Base-by-base conservation (phyloP, 2,888 invertebrate genomes). In the Phania funesta region DNA sequence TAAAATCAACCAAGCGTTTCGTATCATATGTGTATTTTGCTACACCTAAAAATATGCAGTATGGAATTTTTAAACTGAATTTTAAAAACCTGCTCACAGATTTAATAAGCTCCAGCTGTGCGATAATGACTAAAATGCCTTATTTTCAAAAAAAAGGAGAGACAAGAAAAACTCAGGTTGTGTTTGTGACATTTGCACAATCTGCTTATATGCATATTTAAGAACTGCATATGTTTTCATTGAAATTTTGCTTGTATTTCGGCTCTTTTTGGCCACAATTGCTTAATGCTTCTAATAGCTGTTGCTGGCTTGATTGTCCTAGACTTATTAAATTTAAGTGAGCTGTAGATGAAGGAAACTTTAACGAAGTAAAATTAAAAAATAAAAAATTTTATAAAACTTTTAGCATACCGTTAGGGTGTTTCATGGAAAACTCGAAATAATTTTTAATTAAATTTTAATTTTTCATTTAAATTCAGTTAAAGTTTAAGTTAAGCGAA, bases 21-120 rank as follows among this genome's bases (percentile, higher is more conserved):
- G 9, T 1, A n/a, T n/a, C n/a, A 2, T 11, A 35, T 38, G 48
- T 13, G 1, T 48, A 2, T 18, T 48, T 70, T 18, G 13, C 9
- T 52, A 13, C 18, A 48, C 50, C 73, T 22, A 9, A 62, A 50
- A 52, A 20, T 73, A 62, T 73, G 73, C 52, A 41, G 38, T 20
- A 62, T 18, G 22, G 41, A 26, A 60, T 73, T 32, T 52, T 8
- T 38, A 50, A 35, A 60, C 38, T 71, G 38, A 29, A 62, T 48
- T 50, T 22, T 50, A 54, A 56, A 54, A 64, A 56, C 46, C n/a
- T 46, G 20, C 20, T 35, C 35, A 41, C 46, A 41, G 48, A 46
- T 46, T 79, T 62, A 67, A 56, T 68, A 20, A 46, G 22, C 56
- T 70, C 74, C 68, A 74, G 62, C 80, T 74, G 80, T 68, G 74